A percentile compares a stretch with the other conserved stretches of the same genome.
Conservation (phyloP, 2,888 invertebrate species). For the Thelaira solivaga region DNA sequence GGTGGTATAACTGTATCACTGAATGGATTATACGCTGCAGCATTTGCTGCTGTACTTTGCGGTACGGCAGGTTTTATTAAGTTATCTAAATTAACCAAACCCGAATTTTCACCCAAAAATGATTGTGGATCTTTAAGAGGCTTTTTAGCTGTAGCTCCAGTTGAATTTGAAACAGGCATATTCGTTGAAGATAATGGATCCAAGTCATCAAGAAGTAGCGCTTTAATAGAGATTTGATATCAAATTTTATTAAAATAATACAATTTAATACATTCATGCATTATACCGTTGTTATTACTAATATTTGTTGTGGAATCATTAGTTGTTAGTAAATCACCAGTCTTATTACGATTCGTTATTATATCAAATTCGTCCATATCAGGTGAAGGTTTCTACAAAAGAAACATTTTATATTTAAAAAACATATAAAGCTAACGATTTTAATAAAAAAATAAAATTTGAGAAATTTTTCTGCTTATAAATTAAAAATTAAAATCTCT, state of each 20-base stretch:
- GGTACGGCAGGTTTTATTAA: constrained; percentile 83
- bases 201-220: constrained; percentile 76
- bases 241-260: neutral
- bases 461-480: too few relatives aligned
- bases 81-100: constrained; percentile 98
- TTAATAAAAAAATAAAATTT: too few relatives aligned
- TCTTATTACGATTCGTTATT: constrained; percentile 85
- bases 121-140: constrained; percentile 91
- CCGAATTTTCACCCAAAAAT: constrained; percentile 97
- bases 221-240: constrained; percentile 63
- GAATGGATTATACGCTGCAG: constrained; percentile 77
- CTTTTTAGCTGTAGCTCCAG: constrained; percentile 73
- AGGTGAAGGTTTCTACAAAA: constrained; percentile 75
- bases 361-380: constrained; percentile 93
- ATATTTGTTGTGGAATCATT: constrained; percentile 71
- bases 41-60: constrained; percentile 70
- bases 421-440: too few relatives aligned
- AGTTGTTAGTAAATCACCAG: constrained; percentile 70
- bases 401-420: neutral
- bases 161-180: constrained; percentile 60
- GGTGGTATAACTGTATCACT: constrained; percentile 76
- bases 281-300: constrained; percentile 74
- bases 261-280: neutral
- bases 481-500: too few relatives aligned
- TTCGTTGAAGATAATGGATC: constrained; percentile 73